Evolutionary conservation across 2,113 vertebrate genomes (phyloP), one percentile per base, ranked within the genome.

Genomic region (Progne subis): DNA sequence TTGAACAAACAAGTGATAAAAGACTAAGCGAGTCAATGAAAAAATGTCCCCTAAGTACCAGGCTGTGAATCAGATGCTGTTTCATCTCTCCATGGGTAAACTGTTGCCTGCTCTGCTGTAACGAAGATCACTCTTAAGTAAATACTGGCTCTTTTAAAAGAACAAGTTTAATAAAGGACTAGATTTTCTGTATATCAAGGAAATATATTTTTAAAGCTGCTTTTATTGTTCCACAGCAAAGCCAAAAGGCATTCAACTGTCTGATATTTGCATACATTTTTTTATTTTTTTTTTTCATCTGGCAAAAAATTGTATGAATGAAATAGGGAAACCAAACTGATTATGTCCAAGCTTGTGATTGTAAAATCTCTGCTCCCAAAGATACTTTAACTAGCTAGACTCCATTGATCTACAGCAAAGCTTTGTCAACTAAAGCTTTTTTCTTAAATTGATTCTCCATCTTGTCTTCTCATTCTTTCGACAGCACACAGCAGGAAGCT

Each of bases 401-500:
- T 97, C 92, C 96, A 98, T 97, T 98, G 98, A 98, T 98, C 95
- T 94, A 90, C 92, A 96, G 82, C 92, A 97, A 98, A 98, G 97
- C 97, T 98, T 97, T 98, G 97, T 98, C 97, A 98, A 97, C 96
- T 69, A 90, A 97, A 94, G 96, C 92, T 96, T 97, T 97, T 97
- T 97, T 88, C 96, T 98, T 97, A 96, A 98, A 98, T 98, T 98
- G 97, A 98, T 98, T 98, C 98, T 97, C 97, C 95, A 96, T 97
- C 98, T 98, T 97, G 97, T 95, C 97, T 97, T 95, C 97, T 98
- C 98, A 98, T 99, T 99, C 98, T 96, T 96, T 91, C 97, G 67
- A 97, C 98, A 98, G 97, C 97, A 98, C 98, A 97, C 99, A 99
- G 98, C 98, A 98, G 97, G 98, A 97, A 97, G 96, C 98, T 97